A percentile compares a stretch with the other conserved stretches of the same genome.
Evolutionary conservation across 2,888 invertebrate genomes (phyloP).

Genomic region (Amphimallon solstitiale): DNA sequence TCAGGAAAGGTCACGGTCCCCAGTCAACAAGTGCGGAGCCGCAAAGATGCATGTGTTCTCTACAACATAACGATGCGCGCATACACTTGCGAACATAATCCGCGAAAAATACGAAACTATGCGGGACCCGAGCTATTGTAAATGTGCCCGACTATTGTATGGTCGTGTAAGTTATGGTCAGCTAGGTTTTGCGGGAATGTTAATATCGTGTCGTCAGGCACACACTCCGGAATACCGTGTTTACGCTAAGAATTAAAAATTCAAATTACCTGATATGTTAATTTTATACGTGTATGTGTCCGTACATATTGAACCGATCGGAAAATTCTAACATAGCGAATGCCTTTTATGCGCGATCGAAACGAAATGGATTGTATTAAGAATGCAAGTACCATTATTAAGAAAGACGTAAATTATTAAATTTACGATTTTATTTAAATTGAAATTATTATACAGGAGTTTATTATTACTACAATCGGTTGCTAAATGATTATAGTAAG

Average conservation of each 20-base stretch:
- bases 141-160: conserved; percentile 52
- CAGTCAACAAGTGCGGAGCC: conserved; percentile 42
- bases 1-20: conserved; percentile 50
- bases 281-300: conserved; percentile 43
- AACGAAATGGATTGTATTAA: background rate
- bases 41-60: conserved; percentile 44
- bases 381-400: background rate
- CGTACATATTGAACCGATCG: background rate
- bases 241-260: conserved; percentile 48
- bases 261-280: conserved; percentile 51
- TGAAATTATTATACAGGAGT: too few relatives aligned
- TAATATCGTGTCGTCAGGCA: conserved; percentile 49
- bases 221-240: conserved; percentile 45
- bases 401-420: too few relatives aligned
- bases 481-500: too few relatives aligned
- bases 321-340: conserved; percentile 9
- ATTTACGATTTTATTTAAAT: too few relatives aligned
- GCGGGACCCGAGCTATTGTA: conserved; percentile 48
- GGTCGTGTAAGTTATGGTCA: conserved; percentile 50
- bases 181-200: conserved; percentile 49
- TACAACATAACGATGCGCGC: conserved; percentile 2
- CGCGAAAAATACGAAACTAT: conserved; percentile 48
- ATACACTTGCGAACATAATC: conserved; percentile 11
- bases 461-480: too few relatives aligned
- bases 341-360: background rate